Percentiles rank a stretch among this genome's conserved stretches.
phyloP scores from a whole-genome alignment of 2,113 vertebrate genomes.

The Gadus macrocephalus region DNA sequence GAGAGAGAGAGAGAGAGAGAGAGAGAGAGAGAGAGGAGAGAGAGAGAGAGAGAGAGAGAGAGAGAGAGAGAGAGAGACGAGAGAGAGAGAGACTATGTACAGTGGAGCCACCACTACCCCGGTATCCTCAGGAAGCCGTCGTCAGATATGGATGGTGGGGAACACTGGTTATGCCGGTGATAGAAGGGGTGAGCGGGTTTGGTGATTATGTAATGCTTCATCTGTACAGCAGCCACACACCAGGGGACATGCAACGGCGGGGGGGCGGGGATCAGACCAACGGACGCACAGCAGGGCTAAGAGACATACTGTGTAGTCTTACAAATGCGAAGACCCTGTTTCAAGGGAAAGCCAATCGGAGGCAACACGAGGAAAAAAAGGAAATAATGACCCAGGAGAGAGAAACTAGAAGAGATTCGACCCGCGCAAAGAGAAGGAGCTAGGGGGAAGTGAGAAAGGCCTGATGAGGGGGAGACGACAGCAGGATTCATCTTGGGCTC shows the following conservation, averaged over 20 bases:
- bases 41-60: background rate
- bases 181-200: slow-evolving; percentile 24
- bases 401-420: too few relatives aligned
- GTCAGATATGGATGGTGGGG: slow-evolving; percentile 38
- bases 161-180: slow-evolving; percentile 34
- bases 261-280: slow-evolving; percentile 18
- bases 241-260: slow-evolving; percentile 37
- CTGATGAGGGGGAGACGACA: too few relatives aligned
- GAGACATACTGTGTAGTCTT: too few relatives aligned
- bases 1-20: slow-evolving; percentile 27
- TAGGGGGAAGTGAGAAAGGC: too few relatives aligned
- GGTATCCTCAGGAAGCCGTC: slow-evolving; percentile 40
- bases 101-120: slow-evolving; percentile 14
- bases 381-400: too few relatives aligned
- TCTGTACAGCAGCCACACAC: slow-evolving; percentile 5
- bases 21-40: slow-evolving; percentile 12
- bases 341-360: too few relatives aligned
- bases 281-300: too few relatives aligned
- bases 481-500: too few relatives aligned
- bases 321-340: background rate
- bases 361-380: background rate
- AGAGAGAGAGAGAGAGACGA: background rate
- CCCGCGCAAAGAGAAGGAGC: too few relatives aligned
- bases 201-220: slow-evolving; percentile 41
- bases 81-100: slow-evolving; percentile 29